These are phyloP conservation scores for Sebastes oblongus DNA, from an alignment of 2,797 vertebrate genomes.

Conservation along the genomic window DNA sequence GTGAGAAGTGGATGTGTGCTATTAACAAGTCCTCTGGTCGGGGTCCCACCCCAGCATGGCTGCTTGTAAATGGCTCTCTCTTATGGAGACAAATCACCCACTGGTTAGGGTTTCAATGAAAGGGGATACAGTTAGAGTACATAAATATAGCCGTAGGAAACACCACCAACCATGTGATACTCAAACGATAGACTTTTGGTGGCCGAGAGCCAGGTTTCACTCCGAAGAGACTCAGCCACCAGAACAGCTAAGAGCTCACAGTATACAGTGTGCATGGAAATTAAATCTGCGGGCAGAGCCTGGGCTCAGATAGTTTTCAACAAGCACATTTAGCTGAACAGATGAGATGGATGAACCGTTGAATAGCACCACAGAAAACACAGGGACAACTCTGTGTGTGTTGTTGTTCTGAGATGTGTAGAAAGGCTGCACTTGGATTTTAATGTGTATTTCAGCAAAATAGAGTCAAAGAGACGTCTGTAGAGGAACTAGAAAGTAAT, in stretches of 20 bases:
- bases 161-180: conserved; percentile 76
- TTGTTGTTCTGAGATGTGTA: neutral
- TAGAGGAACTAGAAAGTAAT: conserved; percentile 16
- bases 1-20: conserved; percentile 81
- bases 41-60: conserved; percentile 81
- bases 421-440: conserved; percentile 23
- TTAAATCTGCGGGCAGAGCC: conserved; percentile 49
- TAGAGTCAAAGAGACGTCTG: conserved; percentile 34
- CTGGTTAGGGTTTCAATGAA: conserved; percentile 79
- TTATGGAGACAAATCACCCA: conserved; percentile 80
- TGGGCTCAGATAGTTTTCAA: conserved; percentile 63
- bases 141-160: conserved; percentile 82
- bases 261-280: conserved; percentile 59
- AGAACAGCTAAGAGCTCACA: conserved; percentile 57
- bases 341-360: conserved; percentile 64
- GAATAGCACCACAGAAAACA: conserved; percentile 47
- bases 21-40: conserved; percentile 80
- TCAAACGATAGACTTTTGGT: conserved; percentile 70
- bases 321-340: conserved; percentile 68
- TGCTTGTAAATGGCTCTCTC: conserved; percentile 83
- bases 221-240: conserved; percentile 62
- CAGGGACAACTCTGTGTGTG: conserved; percentile 54
- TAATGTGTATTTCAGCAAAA: conserved; percentile 41
- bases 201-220: conserved; percentile 66
- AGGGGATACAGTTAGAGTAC: conserved; percentile 80